Percentiles rank a stretch among this genome's conserved stretches.
These are phyloP conservation scores for Corvus moneduloides DNA, from an alignment of 2,113 vertebrate genomes.

Conservation along the genomic window DNA sequence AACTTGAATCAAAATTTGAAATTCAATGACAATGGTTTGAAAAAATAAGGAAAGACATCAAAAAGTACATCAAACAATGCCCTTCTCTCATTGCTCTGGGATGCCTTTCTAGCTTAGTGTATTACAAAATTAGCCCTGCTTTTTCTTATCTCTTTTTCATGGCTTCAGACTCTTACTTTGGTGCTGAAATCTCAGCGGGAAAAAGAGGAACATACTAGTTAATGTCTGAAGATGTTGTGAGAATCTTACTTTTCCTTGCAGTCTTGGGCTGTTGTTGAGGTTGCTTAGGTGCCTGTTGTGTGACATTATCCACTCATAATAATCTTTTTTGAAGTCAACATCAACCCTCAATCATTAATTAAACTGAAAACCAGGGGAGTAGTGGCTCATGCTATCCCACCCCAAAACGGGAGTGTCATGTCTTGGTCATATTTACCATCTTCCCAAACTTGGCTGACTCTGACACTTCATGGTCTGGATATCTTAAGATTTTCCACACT, in stretches of 20 bases:
- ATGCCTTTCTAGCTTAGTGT: neutral
- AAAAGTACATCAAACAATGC: neutral
- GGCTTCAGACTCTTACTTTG: neutral
- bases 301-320: neutral
- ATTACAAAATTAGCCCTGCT: neutral
- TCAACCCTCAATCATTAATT: neutral
- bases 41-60: neutral
- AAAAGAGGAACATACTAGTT: neutral
- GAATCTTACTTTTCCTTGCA: neutral
- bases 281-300: neutral
- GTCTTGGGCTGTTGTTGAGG: neutral
- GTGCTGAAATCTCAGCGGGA: neutral
- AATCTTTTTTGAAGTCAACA: neutral
- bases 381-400: neutral
- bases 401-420: neutral
- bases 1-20: neutral
- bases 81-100: neutral
- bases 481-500: neutral
- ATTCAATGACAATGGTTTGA: neutral
- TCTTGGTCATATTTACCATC: neutral
- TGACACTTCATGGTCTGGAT: neutral
- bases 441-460: neutral
- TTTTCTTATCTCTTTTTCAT: neutral
- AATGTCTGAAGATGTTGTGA: neutral
- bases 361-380: neutral